Percentiles rank a stretch among this genome's conserved stretches.
Evolutionary conservation across 1,140 invertebrate genomes (phyloP).

Genomic region (Bombyx mandarina): DNA sequence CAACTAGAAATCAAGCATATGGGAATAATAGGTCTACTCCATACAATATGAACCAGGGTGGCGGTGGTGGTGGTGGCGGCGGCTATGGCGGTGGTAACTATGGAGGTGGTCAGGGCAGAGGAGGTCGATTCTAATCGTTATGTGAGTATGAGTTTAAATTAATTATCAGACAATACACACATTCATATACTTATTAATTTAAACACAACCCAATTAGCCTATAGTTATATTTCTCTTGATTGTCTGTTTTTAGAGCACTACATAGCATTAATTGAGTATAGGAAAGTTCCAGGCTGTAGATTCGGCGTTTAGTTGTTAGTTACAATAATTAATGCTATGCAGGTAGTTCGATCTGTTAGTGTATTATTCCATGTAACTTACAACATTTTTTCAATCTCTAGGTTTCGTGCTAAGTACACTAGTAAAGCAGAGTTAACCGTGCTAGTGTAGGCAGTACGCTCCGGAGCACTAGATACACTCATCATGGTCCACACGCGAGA

Average conservation of each 20-base stretch:
- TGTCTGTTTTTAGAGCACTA: slow-evolving; percentile 23
- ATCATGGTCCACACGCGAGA: slow-evolving; percentile 61
- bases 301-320: slow-evolving; percentile 27
- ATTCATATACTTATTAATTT: slow-evolving; percentile 12
- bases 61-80: slow-evolving; percentile 61
- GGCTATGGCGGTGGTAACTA: slow-evolving; percentile 37
- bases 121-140: slow-evolving; percentile 49
- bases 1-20: slow-evolving; percentile 78
- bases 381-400: slow-evolving; percentile 70
- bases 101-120: slow-evolving; percentile 31
- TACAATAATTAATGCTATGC: slow-evolving; percentile 59
- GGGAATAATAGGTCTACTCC: slow-evolving; percentile 75
- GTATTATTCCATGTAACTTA: slow-evolving; percentile 44
- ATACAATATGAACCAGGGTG: slow-evolving; percentile 75
- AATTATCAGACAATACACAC: slow-evolving; percentile 21
- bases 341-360: slow-evolving; percentile 39
- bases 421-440: slow-evolving; percentile 66
- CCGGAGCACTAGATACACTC: slow-evolving; percentile 66
- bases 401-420: slow-evolving; percentile 71
- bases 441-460: slow-evolving; percentile 70
- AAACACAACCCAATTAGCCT: slow-evolving; percentile 3
- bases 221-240: slow-evolving; percentile 7
- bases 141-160: slow-evolving; percentile 35
- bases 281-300: slow-evolving; percentile 28
- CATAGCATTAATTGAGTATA: slow-evolving; percentile 61